phyloP scores from a whole-genome alignment of 2,113 vertebrate genomes.

The Spilogale gracilis region DNA sequence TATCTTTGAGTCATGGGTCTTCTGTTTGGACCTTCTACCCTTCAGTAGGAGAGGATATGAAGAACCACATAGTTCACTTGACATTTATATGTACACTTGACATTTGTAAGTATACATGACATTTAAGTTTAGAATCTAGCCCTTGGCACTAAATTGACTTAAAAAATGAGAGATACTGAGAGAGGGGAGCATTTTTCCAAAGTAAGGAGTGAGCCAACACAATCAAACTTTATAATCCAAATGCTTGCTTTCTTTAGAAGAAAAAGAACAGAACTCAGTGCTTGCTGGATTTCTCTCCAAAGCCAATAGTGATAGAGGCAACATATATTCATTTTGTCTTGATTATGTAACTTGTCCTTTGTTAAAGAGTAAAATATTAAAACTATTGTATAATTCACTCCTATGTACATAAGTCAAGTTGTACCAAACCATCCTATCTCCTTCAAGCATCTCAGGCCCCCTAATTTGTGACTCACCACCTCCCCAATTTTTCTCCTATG shows the following conservation, averaged over 20 bases:
- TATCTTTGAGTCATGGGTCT: conserved; percentile 36
- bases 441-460: not conserved
- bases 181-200: conserved; percentile 29
- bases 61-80: conserved; percentile 66
- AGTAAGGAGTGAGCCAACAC: not conserved
- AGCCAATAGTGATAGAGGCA: not conserved
- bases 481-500: not conserved
- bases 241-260: conserved; percentile 44
- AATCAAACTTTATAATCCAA: conserved; percentile 54
- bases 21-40: not conserved
- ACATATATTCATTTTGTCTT: not conserved
- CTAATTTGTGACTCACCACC: not conserved
- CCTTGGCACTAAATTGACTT: conserved; percentile 64
- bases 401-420: conserved; percentile 16
- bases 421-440: not conserved
- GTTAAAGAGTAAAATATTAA: not conserved
- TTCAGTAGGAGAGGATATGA: conserved; percentile 54
- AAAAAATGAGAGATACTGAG: conserved; percentile 58
- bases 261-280: not conserved
- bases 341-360: not conserved
- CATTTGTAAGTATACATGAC: conserved; percentile 75
- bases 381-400: not conserved
- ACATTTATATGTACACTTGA: conserved; percentile 75
- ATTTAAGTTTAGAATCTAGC: conserved; percentile 72
- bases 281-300: conserved; percentile 37